These are phyloP conservation scores for Omphaloscelis lunosa DNA, from an alignment of 2,888 invertebrate species.

Conservation along the genomic window DNA sequence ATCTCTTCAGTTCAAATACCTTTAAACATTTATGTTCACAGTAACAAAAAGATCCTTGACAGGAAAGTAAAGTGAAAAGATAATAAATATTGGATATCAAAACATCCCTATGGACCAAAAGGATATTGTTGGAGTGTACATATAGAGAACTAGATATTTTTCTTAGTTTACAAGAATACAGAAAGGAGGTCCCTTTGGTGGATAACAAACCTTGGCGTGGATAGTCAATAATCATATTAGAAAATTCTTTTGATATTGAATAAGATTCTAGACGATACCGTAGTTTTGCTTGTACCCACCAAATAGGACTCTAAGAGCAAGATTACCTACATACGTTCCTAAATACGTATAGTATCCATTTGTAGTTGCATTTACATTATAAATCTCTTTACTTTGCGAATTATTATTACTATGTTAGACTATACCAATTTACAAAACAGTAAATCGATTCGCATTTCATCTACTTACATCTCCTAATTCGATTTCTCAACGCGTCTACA, in stretches of 20 bases:
- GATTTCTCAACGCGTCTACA: neutral
- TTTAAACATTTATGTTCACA: constrained; percentile 12
- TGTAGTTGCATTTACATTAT: neutral
- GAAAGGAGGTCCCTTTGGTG: constrained; percentile 38
- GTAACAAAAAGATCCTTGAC: neutral
- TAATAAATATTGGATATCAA: constrained; percentile 41
- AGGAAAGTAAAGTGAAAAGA: constrained; percentile 16
- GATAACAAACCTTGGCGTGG: constrained; percentile 8
- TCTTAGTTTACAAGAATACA: constrained; percentile 17
- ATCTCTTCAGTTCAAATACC: neutral
- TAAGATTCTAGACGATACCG: neutral
- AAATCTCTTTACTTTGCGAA: neutral
- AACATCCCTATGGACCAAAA: constrained; percentile 42
- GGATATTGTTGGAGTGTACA: constrained; percentile 15
- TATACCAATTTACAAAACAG: neutral
- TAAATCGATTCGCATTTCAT: neutral
- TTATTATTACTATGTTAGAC: neutral
- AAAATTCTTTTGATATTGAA: neutral
- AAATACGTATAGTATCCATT: neutral
- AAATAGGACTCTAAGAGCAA: neutral
- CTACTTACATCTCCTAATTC: neutral
- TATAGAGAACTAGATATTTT: constrained; percentile 28
- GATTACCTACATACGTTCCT: neutral
- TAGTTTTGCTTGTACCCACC: neutral
- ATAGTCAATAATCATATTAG: neutral